Conservation (phyloP, 2,888 invertebrate genomes). For the Operophtera brumata region DNA sequence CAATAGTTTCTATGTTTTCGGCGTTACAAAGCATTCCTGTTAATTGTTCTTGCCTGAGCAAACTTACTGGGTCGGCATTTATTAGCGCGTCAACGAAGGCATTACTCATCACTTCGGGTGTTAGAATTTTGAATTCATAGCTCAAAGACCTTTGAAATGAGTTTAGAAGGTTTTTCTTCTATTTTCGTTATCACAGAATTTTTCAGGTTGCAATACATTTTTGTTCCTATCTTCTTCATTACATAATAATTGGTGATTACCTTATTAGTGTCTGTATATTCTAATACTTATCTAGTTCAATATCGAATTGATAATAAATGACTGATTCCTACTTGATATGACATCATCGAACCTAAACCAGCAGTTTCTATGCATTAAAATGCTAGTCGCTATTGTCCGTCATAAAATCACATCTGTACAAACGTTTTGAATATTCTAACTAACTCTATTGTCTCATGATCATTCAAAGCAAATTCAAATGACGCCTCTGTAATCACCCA, state of each 20-base stretch:
- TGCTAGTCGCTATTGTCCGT: constrained; percentile 42
- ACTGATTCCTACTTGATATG: not conserved
- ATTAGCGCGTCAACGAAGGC: constrained; percentile 47
- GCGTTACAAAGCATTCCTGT: constrained; percentile 51
- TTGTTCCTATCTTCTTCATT: too few species aligned
- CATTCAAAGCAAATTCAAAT: constrained; percentile 54
- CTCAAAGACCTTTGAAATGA: not conserved
- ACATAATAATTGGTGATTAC: too few species aligned
- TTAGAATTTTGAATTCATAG: constrained; percentile 26
- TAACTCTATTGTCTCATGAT: constrained; percentile 50
- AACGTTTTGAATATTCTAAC: constrained; percentile 45
- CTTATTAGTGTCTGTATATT: too few species aligned
- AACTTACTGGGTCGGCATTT: constrained; percentile 59
- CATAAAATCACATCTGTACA: constrained; percentile 40
- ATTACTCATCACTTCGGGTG: constrained; percentile 44
- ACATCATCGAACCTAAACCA: constrained; percentile 27
- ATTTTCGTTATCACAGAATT: too few species aligned
- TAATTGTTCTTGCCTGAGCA: constrained; percentile 58
- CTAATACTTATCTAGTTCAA: too few species aligned
- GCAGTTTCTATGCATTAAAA: constrained; percentile 40
- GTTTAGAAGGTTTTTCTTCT: too few species aligned
- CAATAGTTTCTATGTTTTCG: constrained; percentile 34
- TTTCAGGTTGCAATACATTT: too few species aligned
- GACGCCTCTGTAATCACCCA: constrained; percentile 41
- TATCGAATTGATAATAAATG: not conserved